These are phyloP conservation scores for Perithous albicinctus DNA, from an alignment of 2,888 invertebrate species.

Conservation along the genomic window DNA sequence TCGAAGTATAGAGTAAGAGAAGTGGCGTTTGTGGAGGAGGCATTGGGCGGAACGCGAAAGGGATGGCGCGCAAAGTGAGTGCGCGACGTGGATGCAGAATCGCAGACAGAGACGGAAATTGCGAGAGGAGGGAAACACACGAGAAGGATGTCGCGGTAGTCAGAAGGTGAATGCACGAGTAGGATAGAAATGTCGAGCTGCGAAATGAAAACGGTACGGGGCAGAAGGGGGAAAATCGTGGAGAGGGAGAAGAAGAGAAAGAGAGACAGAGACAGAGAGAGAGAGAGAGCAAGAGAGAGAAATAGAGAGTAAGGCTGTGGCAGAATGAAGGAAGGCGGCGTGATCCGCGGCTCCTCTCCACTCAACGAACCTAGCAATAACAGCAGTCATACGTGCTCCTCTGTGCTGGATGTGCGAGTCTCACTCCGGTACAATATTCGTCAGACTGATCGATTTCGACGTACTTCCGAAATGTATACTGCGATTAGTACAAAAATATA, in stretches of 20 bases:
- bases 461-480: constrained; percentile 18
- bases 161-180: constrained; percentile 47
- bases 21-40: background rate
- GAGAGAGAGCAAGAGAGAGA: constrained; percentile 31
- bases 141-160: constrained; percentile 35
- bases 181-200: constrained; percentile 51
- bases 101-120: background rate
- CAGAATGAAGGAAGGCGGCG: constrained; percentile 37
- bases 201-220: constrained; percentile 46
- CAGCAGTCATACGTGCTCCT: constrained; percentile 81
- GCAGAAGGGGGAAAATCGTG: constrained; percentile 17
- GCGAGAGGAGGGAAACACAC: background rate
- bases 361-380: constrained; percentile 45
- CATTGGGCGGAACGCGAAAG: constrained; percentile 3
- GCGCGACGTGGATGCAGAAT: background rate
- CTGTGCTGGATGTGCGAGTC: constrained; percentile 78
- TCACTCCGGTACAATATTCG: constrained; percentile 61
- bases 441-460: constrained; percentile 9
- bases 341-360: constrained; percentile 16
- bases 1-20: constrained; percentile 1
- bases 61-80: background rate
- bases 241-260: constrained; percentile 32
- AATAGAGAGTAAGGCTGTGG: constrained; percentile 41
- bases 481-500: background rate
- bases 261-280: constrained; percentile 40